Conservation (phyloP, 2,113 vertebrate genomes). For the human (Homo sapiens) region DNA sequence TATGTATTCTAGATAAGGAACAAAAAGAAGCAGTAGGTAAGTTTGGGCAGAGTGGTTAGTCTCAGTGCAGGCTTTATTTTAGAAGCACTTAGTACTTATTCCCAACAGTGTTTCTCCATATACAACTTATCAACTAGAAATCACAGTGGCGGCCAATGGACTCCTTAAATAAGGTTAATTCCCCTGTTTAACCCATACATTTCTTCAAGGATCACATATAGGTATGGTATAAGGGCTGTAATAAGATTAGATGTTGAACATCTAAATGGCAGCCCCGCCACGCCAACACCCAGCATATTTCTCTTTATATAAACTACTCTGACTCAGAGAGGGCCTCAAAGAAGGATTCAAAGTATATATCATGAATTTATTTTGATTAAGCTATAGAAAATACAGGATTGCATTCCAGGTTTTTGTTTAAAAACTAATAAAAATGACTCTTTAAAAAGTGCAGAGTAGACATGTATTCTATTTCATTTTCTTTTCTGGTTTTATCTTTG, state of each 20-base stretch:
- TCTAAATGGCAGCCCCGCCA: background rate
- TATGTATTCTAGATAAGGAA: background rate
- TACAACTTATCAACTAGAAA: background rate
- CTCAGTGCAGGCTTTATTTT: background rate
- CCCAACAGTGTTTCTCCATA: background rate
- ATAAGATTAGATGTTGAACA: background rate
- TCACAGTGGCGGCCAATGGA: background rate
- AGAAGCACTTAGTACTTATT: background rate
- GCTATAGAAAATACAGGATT: background rate
- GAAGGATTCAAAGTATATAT: background rate
- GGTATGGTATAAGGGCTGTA: background rate
- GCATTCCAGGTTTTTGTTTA: background rate
- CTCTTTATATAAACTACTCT: background rate
- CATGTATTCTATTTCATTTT: background rate
- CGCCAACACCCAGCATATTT: background rate
- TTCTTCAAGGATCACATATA: background rate
- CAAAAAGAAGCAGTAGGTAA: background rate
- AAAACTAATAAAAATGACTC: background rate
- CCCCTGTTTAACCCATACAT: background rate
- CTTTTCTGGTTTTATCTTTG: background rate
- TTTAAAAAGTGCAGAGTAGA: background rate
- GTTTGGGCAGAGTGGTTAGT: background rate
- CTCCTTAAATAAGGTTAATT: background rate
- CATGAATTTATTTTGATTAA: constrained; percentile 23
- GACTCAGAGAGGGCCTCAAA: background rate